Percentiles rank a stretch among this genome's conserved stretches.
These are phyloP conservation scores for Incurvaria masculella DNA, from an alignment of 2,888 invertebrate species.

Conservation along the genomic window DNA sequence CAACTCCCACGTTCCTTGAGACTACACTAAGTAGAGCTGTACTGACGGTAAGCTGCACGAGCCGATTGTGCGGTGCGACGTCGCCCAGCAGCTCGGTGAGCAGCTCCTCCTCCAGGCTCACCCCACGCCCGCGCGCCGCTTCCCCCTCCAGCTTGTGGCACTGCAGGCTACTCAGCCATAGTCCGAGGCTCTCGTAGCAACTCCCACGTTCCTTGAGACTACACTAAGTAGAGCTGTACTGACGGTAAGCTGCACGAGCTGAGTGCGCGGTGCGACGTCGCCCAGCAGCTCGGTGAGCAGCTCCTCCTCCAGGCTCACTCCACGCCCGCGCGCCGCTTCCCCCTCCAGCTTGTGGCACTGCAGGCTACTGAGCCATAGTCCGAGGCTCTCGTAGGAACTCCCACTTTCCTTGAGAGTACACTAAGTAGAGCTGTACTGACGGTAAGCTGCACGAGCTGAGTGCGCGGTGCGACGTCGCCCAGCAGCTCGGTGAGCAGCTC, in stretches of 20 bases:
- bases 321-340: conserved; percentile 10
- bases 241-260: conserved; percentile 34
- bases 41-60: conserved; percentile 35
- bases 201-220: too few species aligned
- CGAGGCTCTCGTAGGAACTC: background rate
- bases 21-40: too few species aligned
- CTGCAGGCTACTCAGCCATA: background rate
- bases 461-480: conserved; percentile 28
- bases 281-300: conserved; percentile 25
- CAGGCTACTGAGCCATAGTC: background rate
- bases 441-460: conserved; percentile 30
- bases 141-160: background rate
- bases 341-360: conserved; percentile 1
- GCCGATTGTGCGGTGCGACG: conserved; percentile 26
- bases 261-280: conserved; percentile 30
- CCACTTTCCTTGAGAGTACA: too few species aligned
- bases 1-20: too few species aligned
- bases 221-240: too few species aligned
- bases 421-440: too few species aligned
- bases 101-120: conserved; percentile 23
- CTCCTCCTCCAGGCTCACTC: conserved; percentile 21
- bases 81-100: conserved; percentile 27
- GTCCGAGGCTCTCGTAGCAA: background rate
- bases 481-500: conserved; percentile 25
- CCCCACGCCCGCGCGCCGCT: background rate